Evolutionary conservation across 2,888 invertebrate genomes (phyloP).

Genomic region (Drosophila picticornis): DNA sequence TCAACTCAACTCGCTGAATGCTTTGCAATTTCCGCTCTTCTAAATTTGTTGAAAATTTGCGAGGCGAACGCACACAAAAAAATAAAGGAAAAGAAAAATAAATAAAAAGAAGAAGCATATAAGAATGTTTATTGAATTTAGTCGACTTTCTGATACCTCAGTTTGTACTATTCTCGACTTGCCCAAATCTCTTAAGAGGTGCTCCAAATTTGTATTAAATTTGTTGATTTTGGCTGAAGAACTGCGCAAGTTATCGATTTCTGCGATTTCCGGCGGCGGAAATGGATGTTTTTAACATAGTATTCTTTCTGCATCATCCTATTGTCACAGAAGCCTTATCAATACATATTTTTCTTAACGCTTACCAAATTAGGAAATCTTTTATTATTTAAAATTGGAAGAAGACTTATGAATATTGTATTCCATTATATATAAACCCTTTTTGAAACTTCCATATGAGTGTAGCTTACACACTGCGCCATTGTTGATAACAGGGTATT

Average conservation of each 20-base stretch:
- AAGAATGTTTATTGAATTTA: slow-evolving; percentile 12
- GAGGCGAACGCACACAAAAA: slow-evolving; percentile 54
- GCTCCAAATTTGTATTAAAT: background rate
- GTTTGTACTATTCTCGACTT: background rate
- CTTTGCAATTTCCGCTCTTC: slow-evolving; percentile 81
- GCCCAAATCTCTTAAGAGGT: background rate
- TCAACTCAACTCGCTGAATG: slow-evolving; percentile 74
- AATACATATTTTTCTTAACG: background rate
- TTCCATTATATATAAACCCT: background rate
- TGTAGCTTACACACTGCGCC: background rate
- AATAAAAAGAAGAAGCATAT: slow-evolving; percentile 13
- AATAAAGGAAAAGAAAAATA: slow-evolving; percentile 13
- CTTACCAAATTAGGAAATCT: background rate
- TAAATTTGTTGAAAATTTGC: slow-evolving; percentile 78
- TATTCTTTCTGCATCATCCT: background rate
- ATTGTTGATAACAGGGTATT: background rate
- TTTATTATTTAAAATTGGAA: background rate
- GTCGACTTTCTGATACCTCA: slow-evolving; percentile 9
- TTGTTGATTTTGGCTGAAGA: background rate
- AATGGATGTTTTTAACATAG: background rate
- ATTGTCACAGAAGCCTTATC: background rate
- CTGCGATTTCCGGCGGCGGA: background rate
- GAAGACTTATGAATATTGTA: too few relatives aligned
- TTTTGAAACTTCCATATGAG: background rate
- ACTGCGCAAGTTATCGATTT: background rate